Conservation (phyloP, 2,888 invertebrate genomes). For the Aethes cnicana region DNA sequence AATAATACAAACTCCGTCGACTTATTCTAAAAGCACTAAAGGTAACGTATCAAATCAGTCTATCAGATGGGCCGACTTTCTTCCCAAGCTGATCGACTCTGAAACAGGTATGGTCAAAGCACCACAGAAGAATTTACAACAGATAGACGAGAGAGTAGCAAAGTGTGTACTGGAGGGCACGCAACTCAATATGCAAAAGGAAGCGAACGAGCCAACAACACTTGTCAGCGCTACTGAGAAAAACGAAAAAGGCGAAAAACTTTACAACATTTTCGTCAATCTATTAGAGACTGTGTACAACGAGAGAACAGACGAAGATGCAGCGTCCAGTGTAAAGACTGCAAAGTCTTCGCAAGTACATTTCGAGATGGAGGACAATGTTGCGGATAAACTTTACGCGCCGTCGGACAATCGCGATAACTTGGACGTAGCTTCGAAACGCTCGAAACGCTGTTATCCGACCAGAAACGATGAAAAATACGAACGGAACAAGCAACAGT, state of each 20-base stretch:
- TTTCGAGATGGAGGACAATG: slow-evolving; percentile 50
- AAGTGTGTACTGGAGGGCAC: slow-evolving; percentile 40
- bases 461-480: neutral
- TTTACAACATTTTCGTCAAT: slow-evolving; percentile 64
- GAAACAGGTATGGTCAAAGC: slow-evolving; percentile 6
- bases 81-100: slow-evolving; percentile 9
- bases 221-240: slow-evolving; percentile 38
- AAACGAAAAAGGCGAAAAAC: slow-evolving; percentile 45
- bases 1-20: slow-evolving; percentile 46
- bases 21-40: slow-evolving; percentile 42
- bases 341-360: slow-evolving; percentile 39
- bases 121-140: slow-evolving; percentile 28
- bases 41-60: slow-evolving; percentile 7
- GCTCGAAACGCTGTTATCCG: neutral
- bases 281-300: slow-evolving; percentile 56
- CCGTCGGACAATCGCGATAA: neutral
- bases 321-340: slow-evolving; percentile 8
- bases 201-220: slow-evolving; percentile 40
- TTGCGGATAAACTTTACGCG: slow-evolving; percentile 44
- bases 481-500: neutral
- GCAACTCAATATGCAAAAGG: slow-evolving; percentile 34
- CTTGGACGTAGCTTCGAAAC: neutral
- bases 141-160: slow-evolving; percentile 33
- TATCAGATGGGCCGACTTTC: slow-evolving; percentile 7
- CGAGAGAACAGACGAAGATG: slow-evolving; percentile 36